Base-by-base conservation (phyloP, 1,140 invertebrate species). In the Camponotus vicinus region DNA sequence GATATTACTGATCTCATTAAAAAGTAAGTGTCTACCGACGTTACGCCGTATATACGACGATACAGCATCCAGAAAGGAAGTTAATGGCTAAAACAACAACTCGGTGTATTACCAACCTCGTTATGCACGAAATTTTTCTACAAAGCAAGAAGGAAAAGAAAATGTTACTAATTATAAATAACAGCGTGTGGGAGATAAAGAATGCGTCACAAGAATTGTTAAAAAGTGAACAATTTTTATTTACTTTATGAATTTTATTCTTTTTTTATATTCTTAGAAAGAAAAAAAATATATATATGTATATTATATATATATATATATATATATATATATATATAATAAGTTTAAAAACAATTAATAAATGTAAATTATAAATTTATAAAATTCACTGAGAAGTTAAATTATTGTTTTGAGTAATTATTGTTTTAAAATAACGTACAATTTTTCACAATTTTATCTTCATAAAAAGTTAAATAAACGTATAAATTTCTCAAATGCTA, bases 1-100 rank as follows among this genome's bases (percentile, higher is more conserved):
- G 55, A 75, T 83, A 83, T 75, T 75, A 83, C 55, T 83, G 79
- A 83, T 83, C 79, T 83, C 69, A 83, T 83, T 83, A 83, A 83
- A 83, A 83, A 83, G 79, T 73, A 73, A 82, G 67, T 82, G 67
- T 83, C 40, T 83, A 63, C 69, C 40, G 15, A 45, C 42, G 18
- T 82, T 82, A 73, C 40, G 69, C 63, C 40, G 69, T 83, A 21
- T 42, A 73, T 37, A 67, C 71, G 18, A 27, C 37, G 79, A 82
- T 82, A 71, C 27, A 80, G 37, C 37, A 40, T 70, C 40, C 34
- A 49, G 73, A 75, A 83, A 83, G 79, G 40, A 75, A 63, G 18
- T 83, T 83, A 61, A 83, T 57, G 13, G 11, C 57, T 73, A 34
- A 73, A 37, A 55, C 40, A 75, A 61, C 69, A 82, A 71, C 66